Evolutionary conservation across 2,888 invertebrate genomes (phyloP), one percentile per base, ranked within the genome.

Genomic region (Rotaria socialis): DNA sequence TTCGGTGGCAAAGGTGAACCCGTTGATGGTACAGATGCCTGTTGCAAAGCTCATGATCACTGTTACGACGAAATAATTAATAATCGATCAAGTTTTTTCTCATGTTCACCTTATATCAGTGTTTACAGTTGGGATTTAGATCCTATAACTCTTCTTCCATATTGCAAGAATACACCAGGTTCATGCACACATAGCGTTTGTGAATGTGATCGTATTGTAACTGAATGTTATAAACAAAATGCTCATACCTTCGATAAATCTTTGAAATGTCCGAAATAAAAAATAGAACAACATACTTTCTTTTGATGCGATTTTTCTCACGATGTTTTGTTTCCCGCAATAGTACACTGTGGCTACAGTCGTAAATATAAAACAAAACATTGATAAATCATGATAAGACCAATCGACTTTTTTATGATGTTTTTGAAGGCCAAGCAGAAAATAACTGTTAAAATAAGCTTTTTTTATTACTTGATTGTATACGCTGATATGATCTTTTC

Each of bases 31-130:
- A 86, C 60, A 43, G 86, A 86, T 86, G 84, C 80, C 60, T 86
- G 86, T 50, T 86, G 86, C 24, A 86, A 86, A 84, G 80, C 55
- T 58, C 86, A 86, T 52, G 86, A 86, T 84, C 58, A 84, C 6
- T 86, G 86, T 52, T 86, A 86, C 22, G 60, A 60, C 58, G 60
- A 86, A 10, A 50, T 60, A 14, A 85, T 75, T 50, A n/a, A 55
- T 55, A 47, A 41, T 35, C 11, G 24, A 7, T 7, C 80, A 47
- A n/a, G 80, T n/a, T 47, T 80, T 8, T 7, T 80, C n/a, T 10
- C 24, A 24, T 80, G 80, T 10, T 84, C 56, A 58, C 84, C 84
- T 35, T 86, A 86, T 22, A 19, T 80, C 16, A 35, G 35, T 35
- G 50, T 41, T 84, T 86, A 84, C 27, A 58, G 80, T 84, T 86